These are phyloP conservation scores for Ophthalmolycus amberensis DNA, from an alignment of 2,113 vertebrate genomes.

Conservation along the genomic window DNA sequence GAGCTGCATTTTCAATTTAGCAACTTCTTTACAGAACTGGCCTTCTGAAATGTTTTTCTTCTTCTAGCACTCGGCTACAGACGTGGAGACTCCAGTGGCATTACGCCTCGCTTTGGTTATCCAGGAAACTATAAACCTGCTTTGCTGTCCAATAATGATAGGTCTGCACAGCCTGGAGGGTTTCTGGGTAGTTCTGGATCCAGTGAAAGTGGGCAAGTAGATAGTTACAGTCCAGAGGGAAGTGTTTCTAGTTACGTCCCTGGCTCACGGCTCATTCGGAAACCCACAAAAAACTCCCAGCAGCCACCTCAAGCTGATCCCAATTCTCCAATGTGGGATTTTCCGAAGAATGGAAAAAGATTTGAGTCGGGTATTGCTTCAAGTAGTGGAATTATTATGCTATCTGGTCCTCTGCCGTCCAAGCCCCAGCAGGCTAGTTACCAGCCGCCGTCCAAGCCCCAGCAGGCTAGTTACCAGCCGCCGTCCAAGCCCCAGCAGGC, in stretches of 20 bases:
- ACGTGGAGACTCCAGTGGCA: not conserved
- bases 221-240: constrained; percentile 25
- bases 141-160: rapidly evolving
- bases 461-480: too few relatives aligned
- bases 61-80: constrained; percentile 20
- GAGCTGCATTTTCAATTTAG: rapidly evolving
- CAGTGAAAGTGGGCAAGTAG: not conserved
- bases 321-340: not conserved
- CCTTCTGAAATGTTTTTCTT: not conserved
- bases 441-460: too few relatives aligned
- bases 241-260: constrained; percentile 20
- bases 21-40: rapidly evolving
- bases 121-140: rapidly evolving
- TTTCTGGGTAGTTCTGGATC: not conserved
- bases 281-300: not conserved
- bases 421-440: not conserved
- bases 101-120: not conserved
- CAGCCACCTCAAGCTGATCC: not conserved
- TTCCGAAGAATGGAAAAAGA: not conserved
- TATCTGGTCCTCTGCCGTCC: not conserved
- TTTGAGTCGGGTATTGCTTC: not conserved
- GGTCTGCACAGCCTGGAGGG: not conserved
- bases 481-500: too few relatives aligned
- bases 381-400: not conserved
- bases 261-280: rapidly evolving